Conservation (phyloP, 2,888 invertebrate species). For the Drosophila diplacantha region DNA sequence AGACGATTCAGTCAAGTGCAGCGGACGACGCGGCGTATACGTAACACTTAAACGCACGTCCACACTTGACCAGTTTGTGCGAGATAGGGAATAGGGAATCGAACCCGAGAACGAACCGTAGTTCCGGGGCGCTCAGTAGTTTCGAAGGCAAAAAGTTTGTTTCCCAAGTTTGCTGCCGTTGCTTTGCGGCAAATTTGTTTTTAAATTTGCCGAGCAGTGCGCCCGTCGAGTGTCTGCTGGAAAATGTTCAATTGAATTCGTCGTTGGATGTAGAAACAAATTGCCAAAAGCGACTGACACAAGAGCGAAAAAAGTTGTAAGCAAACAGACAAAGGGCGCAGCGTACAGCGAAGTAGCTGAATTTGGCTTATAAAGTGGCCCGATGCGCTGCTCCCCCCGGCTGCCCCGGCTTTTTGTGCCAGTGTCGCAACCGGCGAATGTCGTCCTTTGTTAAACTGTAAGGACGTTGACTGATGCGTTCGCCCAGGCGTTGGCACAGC, state of each 20-base stretch:
- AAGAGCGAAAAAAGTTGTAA: slow-evolving; percentile 43
- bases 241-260: slow-evolving; percentile 69
- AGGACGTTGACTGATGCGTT: slow-evolving; percentile 75
- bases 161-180: slow-evolving; percentile 43
- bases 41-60: slow-evolving; percentile 67
- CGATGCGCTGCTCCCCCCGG: slow-evolving; percentile 30
- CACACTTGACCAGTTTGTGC: slow-evolving; percentile 58
- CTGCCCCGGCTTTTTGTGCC: slow-evolving; percentile 14
- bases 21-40: slow-evolving; percentile 62
- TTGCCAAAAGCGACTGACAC: slow-evolving; percentile 50
- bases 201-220: slow-evolving; percentile 54
- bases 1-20: slow-evolving; percentile 55
- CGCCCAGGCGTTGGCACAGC: slow-evolving; percentile 63
- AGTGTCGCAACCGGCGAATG: slow-evolving; percentile 45
- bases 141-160: slow-evolving; percentile 39
- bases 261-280: slow-evolving; percentile 62
- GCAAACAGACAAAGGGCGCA: slow-evolving; percentile 66
- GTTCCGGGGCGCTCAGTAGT: background rate
- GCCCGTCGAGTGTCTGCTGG: slow-evolving; percentile 49
- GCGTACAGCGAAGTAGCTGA: slow-evolving; percentile 44
- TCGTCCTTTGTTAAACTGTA: slow-evolving; percentile 65
- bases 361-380: slow-evolving; percentile 65
- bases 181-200: slow-evolving; percentile 70
- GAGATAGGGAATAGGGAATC: slow-evolving; percentile 46
- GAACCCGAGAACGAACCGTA: slow-evolving; percentile 43